Percentiles rank a stretch among this genome's conserved stretches.
Evolutionary conservation across 30 jellyfish, hydroid and myxozoan genomes (phyloP).

Genomic region (Chironex yamaguchii): DNA sequence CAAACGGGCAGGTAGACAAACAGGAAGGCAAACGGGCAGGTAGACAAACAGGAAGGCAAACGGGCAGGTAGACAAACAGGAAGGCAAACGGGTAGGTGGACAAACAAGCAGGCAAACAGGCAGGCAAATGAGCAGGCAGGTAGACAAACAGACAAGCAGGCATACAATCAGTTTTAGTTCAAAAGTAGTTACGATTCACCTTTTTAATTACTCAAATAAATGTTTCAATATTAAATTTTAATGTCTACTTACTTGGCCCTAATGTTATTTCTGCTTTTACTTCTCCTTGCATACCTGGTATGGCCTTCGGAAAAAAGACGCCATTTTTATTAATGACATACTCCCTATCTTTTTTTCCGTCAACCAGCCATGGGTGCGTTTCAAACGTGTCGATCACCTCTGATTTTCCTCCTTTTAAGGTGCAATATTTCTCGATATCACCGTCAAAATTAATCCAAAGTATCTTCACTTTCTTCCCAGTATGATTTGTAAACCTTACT

Average conservation of each 20-base stretch:
- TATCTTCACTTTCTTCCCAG: slow-evolving; percentile 33
- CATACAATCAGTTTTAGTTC: no score
- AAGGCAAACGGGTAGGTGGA: no score
- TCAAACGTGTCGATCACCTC: slow-evolving; percentile 42
- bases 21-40: no score
- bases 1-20: no score
- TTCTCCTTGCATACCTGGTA: slow-evolving; percentile 46
- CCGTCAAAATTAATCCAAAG: slow-evolving; percentile 58
- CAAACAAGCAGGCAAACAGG: no score
- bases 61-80: no score
- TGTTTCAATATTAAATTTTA: no score
- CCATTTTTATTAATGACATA: slow-evolving; percentile 17
- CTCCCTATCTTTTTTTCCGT: slow-evolving; percentile 18
- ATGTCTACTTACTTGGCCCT: slow-evolving; percentile 47
- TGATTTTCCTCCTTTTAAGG: slow-evolving; percentile 45
- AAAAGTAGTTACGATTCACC: no score
- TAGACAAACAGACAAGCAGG: no score
- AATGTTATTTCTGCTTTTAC: slow-evolving; percentile 39
- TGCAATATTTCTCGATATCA: slow-evolving; percentile 31
- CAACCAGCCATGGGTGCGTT: slow-evolving; percentile 31
- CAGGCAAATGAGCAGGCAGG: no score
- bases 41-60: no score
- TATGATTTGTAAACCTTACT: slow-evolving; percentile 48
- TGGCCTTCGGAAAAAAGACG: slow-evolving; percentile 13
- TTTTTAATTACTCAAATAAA: no score